These are phyloP conservation scores for Melanotaenia nigrans DNA, from an alignment of 2,797 vertebrate genomes.

Conservation along the genomic window DNA sequence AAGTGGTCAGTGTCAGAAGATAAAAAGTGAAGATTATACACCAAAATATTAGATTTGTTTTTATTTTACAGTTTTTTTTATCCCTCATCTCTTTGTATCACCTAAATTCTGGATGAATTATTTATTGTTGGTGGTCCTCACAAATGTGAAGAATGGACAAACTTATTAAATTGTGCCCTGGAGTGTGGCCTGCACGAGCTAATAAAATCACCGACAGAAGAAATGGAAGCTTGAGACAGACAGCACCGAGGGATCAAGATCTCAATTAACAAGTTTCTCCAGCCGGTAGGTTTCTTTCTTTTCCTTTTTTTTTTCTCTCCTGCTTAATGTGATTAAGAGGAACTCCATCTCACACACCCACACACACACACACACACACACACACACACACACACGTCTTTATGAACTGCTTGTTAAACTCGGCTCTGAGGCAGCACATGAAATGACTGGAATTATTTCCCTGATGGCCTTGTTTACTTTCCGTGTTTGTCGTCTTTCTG, in stretches of 20 bases:
- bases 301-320: not conserved
- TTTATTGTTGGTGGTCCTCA: conserved; percentile 18
- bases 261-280: conserved; percentile 78
- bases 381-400: conserved; percentile 54
- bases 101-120: conserved; percentile 9
- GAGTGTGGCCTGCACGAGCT: conserved; percentile 63
- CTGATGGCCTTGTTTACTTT: conserved; percentile 64
- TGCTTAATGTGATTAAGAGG: conserved; percentile 71
- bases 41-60: too few species aligned
- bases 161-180: conserved; percentile 72
- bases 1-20: too few species aligned
- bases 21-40: not conserved
- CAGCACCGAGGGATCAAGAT: conserved; percentile 71
- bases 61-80: not conserved
- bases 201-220: conserved; percentile 65
- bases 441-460: conserved; percentile 80
- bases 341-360: conserved; percentile 43
- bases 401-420: conserved; percentile 74
- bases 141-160: conserved; percentile 54
- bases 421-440: conserved; percentile 56
- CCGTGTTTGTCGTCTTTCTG: conserved; percentile 19
- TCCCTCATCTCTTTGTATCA: not conserved
- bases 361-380: too few species aligned
- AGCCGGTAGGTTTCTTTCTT: too few species aligned
- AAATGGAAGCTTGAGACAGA: conserved; percentile 56